Evolutionary conservation across 1,140 invertebrate genomes (phyloP).

Genomic region (Diachasma alloeum): DNA sequence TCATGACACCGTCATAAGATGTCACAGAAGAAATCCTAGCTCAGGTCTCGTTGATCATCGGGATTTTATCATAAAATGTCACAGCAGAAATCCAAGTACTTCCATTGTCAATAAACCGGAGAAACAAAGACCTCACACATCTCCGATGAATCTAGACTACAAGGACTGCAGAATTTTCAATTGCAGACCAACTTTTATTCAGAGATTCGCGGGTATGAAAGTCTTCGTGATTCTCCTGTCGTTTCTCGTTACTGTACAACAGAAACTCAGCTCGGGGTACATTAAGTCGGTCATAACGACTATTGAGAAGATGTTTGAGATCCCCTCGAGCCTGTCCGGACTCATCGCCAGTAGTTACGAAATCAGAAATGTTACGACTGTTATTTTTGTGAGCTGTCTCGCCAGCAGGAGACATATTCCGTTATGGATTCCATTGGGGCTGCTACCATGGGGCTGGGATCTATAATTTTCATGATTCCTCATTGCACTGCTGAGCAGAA

Average conservation of each 20-base stretch:
- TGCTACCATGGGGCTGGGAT: constrained; percentile 90
- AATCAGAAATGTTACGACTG: constrained; percentile 94
- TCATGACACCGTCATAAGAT: constrained; percentile 71
- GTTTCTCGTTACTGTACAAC: too few relatives aligned
- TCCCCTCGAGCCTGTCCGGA: constrained; percentile 90
- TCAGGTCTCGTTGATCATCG: constrained; percentile 73
- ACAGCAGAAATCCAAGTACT: constrained; percentile 79
- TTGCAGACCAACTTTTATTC: constrained; percentile 81
- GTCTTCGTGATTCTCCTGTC: too few relatives aligned
- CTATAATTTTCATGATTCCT: constrained; percentile 91
- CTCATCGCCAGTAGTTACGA: constrained; percentile 94
- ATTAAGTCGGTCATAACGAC: too few relatives aligned
- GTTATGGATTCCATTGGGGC: constrained; percentile 95
- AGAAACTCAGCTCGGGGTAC: too few relatives aligned
- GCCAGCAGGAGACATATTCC: constrained; percentile 91
- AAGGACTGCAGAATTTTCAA: constrained; percentile 84
- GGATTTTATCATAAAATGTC: constrained; percentile 75
- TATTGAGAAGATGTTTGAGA: constrained; percentile 95
- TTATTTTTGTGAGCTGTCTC: constrained; percentile 95
- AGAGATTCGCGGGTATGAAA: too few relatives aligned
- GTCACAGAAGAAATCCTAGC: constrained; percentile 80
- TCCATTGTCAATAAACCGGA: constrained; percentile 74
- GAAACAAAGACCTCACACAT: constrained; percentile 69
- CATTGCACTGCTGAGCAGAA: constrained; percentile 86
- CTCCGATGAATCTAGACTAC: constrained; percentile 71